phyloP scores from a whole-genome alignment of 2,113 vertebrate genomes.

The Bolborhynchus lineola region DNA sequence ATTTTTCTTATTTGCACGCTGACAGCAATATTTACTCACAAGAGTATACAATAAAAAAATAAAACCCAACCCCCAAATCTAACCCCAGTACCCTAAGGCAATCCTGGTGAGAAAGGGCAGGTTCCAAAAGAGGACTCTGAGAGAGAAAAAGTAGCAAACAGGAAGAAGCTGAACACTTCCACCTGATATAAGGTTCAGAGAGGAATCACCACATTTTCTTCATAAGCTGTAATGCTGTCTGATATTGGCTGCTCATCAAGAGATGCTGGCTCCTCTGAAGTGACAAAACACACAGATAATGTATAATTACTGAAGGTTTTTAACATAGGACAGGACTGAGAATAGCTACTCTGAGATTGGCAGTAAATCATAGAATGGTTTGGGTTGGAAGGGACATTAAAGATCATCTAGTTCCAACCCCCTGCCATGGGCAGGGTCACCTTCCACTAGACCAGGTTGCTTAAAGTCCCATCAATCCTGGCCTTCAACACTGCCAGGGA shows the following conservation, averaged over 20 bases:
- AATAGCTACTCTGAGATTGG: background rate
- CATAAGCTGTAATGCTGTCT: background rate
- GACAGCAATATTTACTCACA: background rate
- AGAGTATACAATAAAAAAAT: accelerated
- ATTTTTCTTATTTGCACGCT: background rate
- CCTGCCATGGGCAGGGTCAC: background rate
- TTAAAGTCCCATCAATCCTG: background rate
- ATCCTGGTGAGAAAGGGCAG: background rate
- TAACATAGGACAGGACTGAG: background rate
- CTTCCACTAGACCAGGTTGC: background rate
- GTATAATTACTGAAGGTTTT: background rate
- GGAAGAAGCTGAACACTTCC: background rate
- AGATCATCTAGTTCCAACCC: background rate
- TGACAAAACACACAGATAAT: background rate
- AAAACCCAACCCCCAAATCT: background rate
- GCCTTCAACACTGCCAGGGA: background rate
- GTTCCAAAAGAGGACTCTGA: accelerated
- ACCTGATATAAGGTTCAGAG: background rate
- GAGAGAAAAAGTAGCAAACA: background rate
- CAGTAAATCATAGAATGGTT: background rate
- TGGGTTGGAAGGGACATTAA: background rate
- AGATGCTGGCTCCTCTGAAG: background rate
- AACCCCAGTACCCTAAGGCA: background rate
- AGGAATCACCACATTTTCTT: background rate
- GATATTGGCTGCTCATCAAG: background rate